A percentile compares a stretch with the other conserved stretches of the same genome.
phyloP scores from a whole-genome alignment of 1,140 invertebrate species.

The Nasonia longicornis region DNA sequence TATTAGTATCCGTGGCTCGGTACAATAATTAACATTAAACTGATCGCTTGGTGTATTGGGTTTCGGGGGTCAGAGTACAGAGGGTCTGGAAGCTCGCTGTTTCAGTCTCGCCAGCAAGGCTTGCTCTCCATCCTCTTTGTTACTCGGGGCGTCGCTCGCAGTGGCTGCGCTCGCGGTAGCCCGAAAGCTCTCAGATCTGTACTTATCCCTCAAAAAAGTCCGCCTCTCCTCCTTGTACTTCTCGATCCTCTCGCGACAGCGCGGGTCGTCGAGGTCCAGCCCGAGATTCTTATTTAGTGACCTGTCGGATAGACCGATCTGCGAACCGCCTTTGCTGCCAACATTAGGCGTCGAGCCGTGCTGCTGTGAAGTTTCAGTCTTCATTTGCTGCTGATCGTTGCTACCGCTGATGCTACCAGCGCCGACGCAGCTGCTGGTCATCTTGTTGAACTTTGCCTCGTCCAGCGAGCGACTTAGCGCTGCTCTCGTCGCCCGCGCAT shows the following conservation, averaged over 20 bases:
- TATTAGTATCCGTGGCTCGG: slow-evolving; percentile 35
- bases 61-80: slow-evolving; percentile 50
- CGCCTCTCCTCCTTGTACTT: slow-evolving; percentile 93
- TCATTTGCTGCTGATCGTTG: slow-evolving; percentile 47
- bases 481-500: slow-evolving; percentile 71
- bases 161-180: slow-evolving; percentile 52
- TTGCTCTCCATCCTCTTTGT: slow-evolving; percentile 64
- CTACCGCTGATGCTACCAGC: slow-evolving; percentile 52
- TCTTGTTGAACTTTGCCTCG: slow-evolving; percentile 68
- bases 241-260: slow-evolving; percentile 83
- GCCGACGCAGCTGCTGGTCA: slow-evolving; percentile 62
- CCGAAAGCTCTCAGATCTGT: slow-evolving; percentile 85
- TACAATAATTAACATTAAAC: slow-evolving; percentile 41
- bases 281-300: slow-evolving; percentile 49
- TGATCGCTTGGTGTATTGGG: slow-evolving; percentile 1
- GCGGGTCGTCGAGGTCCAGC: slow-evolving; percentile 70
- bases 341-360: slow-evolving; percentile 66
- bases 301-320: slow-evolving; percentile 53
- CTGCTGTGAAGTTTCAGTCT: slow-evolving; percentile 60
- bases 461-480: slow-evolving; percentile 80
- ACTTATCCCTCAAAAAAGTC: slow-evolving; percentile 86
- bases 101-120: slow-evolving; percentile 65
- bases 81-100: slow-evolving; percentile 66
- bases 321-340: slow-evolving; percentile 44
- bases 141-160: slow-evolving; percentile 1